Evolutionary conservation across 1,140 invertebrate species (phyloP), one percentile per base, ranked within the genome.

Genomic region (Drosophila pseudoobscura): DNA sequence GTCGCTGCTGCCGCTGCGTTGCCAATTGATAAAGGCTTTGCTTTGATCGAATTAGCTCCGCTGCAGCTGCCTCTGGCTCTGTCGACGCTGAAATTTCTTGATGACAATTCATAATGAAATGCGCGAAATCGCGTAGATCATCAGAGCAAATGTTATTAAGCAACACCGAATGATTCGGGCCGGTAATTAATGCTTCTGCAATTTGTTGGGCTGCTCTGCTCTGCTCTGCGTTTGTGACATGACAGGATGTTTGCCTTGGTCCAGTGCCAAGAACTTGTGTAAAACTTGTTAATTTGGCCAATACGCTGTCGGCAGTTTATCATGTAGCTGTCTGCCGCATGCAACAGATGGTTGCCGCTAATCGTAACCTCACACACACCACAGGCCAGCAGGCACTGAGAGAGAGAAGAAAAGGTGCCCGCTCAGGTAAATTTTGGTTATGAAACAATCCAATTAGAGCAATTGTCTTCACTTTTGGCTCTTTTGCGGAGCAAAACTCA

Each of bases 11-110:
- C 22, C 31, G 61, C 74, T 56, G 72, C 51, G 57, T 78, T 49
- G 74, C 55, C 64, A 73, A 74, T 64, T 85, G 82, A 87, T 80
- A 87, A 82, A 87, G 79, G 44, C 24, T 41, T 31, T 35, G 26
- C 17, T 39, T 39, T 5, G 35, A 11, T 39, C 35, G 11, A 39
- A 13, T 39, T 3, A 13, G 35, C 11, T 11, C 35, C 11, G 3
- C 35, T 39, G 11, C 35, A 39, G 49, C 58, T 8, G 24, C 9
- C 15, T 7, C 15, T 22, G 15, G 20, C 39, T 5, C 3, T 0
- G 45, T 47, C 69, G 71, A 59, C 58, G 58, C 50, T 26, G 17
- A 44, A 66, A 45, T 41, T 26, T 46, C 51, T 54, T 73, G 75
- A 74, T 75, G 77, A 77, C 75, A 69, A 80, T 74, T 68, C 55